phyloP scores from a whole-genome alignment of 2,797 vertebrate species.

The Eidolon dupreanum region DNA sequence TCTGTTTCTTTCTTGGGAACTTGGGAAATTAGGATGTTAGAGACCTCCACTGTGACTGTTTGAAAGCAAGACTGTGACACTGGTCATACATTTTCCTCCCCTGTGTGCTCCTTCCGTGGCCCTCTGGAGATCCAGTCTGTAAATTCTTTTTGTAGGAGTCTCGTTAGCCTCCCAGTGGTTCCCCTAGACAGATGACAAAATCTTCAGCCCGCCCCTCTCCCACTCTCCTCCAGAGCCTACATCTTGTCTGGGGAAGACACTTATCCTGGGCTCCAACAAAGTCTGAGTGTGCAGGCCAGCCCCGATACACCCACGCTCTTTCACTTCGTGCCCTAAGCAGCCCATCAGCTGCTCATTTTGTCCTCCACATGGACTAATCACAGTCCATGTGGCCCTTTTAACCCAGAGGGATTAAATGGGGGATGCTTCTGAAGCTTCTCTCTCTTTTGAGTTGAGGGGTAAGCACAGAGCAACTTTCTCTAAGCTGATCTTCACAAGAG shows the following conservation, averaged over 20 bases:
- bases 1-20: background rate
- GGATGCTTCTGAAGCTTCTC: background rate
- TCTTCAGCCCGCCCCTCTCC: too few relatives aligned
- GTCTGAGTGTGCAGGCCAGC: background rate
- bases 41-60: background rate
- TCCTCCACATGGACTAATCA: background rate
- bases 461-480: background rate
- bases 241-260: background rate
- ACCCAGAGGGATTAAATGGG: background rate
- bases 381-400: background rate
- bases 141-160: background rate
- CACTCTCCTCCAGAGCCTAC: background rate
- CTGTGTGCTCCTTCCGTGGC: background rate
- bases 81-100: background rate
- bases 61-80: background rate
- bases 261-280: background rate
- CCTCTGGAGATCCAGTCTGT: background rate
- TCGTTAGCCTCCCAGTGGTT: background rate
- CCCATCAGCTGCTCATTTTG: background rate
- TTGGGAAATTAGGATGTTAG: background rate
- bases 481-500: background rate
- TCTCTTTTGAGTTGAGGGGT: background rate
- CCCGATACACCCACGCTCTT: background rate
- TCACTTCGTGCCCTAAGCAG: background rate
- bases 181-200: background rate